These are phyloP conservation scores for Dolichopus griseipennis DNA, from an alignment of 2,888 invertebrate genomes.

Conservation along the genomic window DNA sequence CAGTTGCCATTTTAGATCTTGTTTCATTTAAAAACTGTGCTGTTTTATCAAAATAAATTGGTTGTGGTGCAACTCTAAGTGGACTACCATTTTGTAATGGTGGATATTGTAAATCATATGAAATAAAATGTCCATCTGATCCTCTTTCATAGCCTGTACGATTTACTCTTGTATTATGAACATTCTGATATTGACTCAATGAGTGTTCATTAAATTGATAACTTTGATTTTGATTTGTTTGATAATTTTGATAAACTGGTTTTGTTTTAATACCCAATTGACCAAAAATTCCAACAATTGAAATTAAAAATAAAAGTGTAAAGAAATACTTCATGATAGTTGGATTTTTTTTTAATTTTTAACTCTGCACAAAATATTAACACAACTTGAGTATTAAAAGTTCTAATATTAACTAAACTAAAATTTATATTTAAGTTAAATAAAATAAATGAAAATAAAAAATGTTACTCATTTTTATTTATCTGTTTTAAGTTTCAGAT, in stretches of 20 bases:
- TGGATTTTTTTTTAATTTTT: not conserved
- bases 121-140: not conserved
- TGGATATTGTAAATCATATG: not conserved
- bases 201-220: too few relatives aligned
- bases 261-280: slow-evolving; percentile 19
- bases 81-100: not conserved
- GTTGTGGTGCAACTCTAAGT: slow-evolving; percentile 17
- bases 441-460: not conserved
- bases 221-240: slow-evolving; percentile 4
- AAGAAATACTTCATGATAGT: not conserved
- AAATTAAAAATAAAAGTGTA: not conserved
- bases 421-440: not conserved
- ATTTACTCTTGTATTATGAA: not conserved
- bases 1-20: slow-evolving; percentile 37
- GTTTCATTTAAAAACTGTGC: slow-evolving; percentile 40
- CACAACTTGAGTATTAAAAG: not conserved
- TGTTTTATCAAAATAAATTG: slow-evolving; percentile 32
- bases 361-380: too few relatives aligned
- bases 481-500: not conserved
- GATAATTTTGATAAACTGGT: not conserved
- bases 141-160: not conserved
- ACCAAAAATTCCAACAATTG: slow-evolving; percentile 9
- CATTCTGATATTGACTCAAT: not conserved
- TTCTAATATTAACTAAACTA: not conserved
- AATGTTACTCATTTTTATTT: not conserved